Evolutionary conservation across 2,113 vertebrate genomes (phyloP).

Genomic region (Tupaia chinensis): DNA sequence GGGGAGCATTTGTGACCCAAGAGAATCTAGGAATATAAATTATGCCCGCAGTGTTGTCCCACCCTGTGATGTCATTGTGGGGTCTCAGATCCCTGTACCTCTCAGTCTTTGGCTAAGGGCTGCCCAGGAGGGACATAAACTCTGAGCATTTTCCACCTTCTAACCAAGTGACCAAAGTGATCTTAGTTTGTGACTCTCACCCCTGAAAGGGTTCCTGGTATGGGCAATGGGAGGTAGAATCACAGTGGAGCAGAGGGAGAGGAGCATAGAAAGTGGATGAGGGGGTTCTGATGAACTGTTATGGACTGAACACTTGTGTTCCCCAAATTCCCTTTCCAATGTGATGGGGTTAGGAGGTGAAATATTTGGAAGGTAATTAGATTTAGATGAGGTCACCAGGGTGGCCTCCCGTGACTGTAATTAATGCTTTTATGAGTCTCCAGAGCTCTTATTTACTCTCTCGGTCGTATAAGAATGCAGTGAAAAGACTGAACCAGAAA

Average conservation of each 20-base stretch:
- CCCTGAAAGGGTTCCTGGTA: not conserved
- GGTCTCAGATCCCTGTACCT: not conserved
- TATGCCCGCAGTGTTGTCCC: not conserved
- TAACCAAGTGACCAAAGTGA: accelerated
- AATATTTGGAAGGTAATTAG: not conserved
- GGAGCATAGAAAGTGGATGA: not conserved
- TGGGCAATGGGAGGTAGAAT: not conserved
- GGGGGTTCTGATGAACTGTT: not conserved
- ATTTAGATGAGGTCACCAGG: not conserved
- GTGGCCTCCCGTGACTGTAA: not conserved
- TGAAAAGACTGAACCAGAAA: not conserved
- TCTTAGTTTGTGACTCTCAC: not conserved
- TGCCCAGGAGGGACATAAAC: accelerated
- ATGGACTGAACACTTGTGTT: not conserved
- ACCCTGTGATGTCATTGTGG: not conserved
- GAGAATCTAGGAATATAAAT: not conserved
- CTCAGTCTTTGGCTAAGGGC: not conserved
- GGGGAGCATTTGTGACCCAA: too few relatives aligned
- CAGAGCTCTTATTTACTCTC: not conserved
- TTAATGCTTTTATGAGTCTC: not conserved
- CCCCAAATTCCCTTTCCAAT: too few relatives aligned
- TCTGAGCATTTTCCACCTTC: not conserved
- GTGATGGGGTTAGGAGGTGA: not conserved
- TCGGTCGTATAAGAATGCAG: not conserved
- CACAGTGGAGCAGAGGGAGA: not conserved